Evolutionary conservation across 2,113 vertebrate genomes (phyloP), one percentile per base, ranked within the genome.

Genomic region (zebrafish (Danio rerio)): DNA sequence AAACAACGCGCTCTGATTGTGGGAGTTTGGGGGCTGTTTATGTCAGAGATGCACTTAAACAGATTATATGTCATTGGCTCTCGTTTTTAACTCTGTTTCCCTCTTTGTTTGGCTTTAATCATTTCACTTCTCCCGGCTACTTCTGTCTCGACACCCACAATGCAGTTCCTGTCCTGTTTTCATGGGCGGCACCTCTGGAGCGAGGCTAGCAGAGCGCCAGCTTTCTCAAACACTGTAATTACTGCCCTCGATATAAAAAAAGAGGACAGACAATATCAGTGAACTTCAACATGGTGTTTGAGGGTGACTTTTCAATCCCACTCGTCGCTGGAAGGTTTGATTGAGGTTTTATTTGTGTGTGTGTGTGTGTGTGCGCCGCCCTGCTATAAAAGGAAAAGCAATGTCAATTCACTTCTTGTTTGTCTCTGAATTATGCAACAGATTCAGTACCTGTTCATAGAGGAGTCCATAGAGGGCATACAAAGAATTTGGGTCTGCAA

Each of bases 241-340:
- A 90, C 84, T 87, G 56, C 90, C 86, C 66, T 86, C 88, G 88
- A 90, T 91, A 69, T 47, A 91, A 89, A 91, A 90, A 85, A 85
- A 80, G n/a, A n/a, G n/a, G n/a, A n/a, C n/a, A n/a, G n/a, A n/a
- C n/a, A n/a, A n/a, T n/a, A n/a, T n/a, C n/a, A n/a, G n/a, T n/a
- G n/a, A n/a, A n/a, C n/a, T n/a, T n/a, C n/a, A n/a, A 31, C 31
- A 31, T 31, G 31, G 31, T 31, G 31, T 31, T 31, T 31, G 31
- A 31, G 31, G 31, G 31, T 31, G 31, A 3, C 31, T 31, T 31
- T 31, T 31, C 3, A 31, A 31, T 31, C 3, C 31, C 31, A 31
- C 31, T 31, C 31, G 31, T 31, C 3, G 31, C 31, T 31, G 31
- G 31, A 31, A 3, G 31, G 31, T 31, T 31, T 31, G 31, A 31